Evolutionary conservation across 2,888 invertebrate species (phyloP).

Genomic region (Halictus ligatus): DNA sequence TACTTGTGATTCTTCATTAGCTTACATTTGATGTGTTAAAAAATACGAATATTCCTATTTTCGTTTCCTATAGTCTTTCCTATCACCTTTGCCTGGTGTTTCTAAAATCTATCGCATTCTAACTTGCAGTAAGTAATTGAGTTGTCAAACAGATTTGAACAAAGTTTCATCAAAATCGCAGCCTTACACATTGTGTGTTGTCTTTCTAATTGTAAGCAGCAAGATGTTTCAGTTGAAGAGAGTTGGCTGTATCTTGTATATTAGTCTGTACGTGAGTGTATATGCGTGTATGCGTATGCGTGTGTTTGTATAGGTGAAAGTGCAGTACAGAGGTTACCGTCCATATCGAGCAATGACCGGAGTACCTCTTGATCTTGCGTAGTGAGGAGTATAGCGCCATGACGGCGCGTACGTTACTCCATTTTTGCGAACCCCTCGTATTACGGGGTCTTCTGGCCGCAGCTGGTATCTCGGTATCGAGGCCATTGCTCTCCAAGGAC

Average conservation of each 20-base stretch:
- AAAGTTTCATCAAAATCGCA: not conserved
- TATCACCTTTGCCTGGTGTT: not conserved
- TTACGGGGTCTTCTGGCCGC: slow-evolving; percentile 77
- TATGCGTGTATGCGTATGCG: not conserved
- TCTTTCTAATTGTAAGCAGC: not conserved
- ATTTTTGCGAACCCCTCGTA: slow-evolving; percentile 87
- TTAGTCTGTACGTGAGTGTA: not conserved
- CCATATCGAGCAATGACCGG: slow-evolving; percentile 71
- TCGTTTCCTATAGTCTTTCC: too few species aligned
- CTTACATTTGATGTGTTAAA: too few species aligned
- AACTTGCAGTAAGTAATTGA: not conserved
- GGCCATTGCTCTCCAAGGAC: slow-evolving; percentile 81
- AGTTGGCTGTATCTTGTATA: not conserved
- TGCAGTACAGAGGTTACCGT: slow-evolving; percentile 70
- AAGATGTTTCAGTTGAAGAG: not conserved
- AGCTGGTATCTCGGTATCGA: slow-evolving; percentile 73
- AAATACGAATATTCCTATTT: too few species aligned
- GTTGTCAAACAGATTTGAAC: not conserved
- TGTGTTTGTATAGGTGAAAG: slow-evolving; percentile 42
- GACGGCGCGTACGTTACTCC: slow-evolving; percentile 94
- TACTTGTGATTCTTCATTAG: too few species aligned
- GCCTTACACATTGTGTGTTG: not conserved
- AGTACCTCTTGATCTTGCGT: slow-evolving; percentile 95
- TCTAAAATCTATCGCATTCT: not conserved
- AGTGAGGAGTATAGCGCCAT: slow-evolving; percentile 96